These are phyloP conservation scores for Lysandra bellargus DNA, from an alignment of 2,888 invertebrate genomes.

Conservation along the genomic window DNA sequence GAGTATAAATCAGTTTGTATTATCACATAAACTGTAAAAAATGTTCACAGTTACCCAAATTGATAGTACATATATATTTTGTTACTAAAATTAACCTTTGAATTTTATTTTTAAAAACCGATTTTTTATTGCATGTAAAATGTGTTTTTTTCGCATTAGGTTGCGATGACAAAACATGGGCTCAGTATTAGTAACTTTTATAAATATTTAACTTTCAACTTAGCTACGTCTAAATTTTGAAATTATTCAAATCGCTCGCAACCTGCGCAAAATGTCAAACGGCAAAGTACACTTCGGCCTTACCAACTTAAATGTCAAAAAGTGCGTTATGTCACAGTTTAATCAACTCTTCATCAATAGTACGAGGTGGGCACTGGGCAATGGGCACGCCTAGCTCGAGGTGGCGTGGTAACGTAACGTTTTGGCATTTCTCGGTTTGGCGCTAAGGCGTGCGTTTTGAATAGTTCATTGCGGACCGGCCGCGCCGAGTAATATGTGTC, in stretches of 20 bases:
- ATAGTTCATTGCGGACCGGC: conserved; percentile 24
- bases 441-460: conserved; percentile 24
- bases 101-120: not conserved
- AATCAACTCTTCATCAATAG: conserved; percentile 12
- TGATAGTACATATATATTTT: not conserved
- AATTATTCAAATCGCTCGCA: not conserved
- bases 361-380: not conserved
- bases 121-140: not conserved
- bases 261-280: not conserved
- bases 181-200: not conserved
- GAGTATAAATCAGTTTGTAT: too few relatives aligned
- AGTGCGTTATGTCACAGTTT: conserved; percentile 17
- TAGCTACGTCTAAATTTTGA: not conserved
- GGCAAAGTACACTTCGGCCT: not conserved
- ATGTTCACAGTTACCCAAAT: too few relatives aligned
- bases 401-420: conserved; percentile 1
- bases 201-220: not conserved
- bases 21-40: too few relatives aligned
- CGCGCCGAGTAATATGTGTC: conserved; percentile 28
- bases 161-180: too few relatives aligned
- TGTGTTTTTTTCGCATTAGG: too few relatives aligned
- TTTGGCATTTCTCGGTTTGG: conserved; percentile 14
- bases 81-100: not conserved
- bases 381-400: not conserved
- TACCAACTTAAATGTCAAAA: conserved; percentile 8